These are phyloP conservation scores for Odontamblyopus lacepedii DNA, from an alignment of 2,797 vertebrate genomes.

Conservation along the genomic window DNA sequence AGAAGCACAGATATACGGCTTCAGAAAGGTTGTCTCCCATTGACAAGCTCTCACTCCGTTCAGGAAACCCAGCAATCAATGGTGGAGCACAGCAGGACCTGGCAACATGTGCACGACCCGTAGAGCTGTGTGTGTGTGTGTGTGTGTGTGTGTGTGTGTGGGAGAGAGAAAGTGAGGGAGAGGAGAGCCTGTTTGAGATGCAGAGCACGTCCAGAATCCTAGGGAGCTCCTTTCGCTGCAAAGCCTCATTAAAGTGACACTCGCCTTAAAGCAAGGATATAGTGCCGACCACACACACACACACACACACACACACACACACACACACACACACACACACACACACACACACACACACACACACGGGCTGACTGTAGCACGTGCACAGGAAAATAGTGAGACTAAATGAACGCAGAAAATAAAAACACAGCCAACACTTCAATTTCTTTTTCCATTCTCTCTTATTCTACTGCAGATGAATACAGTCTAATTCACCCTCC, in stretches of 20 bases:
- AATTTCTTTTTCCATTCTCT: background rate
- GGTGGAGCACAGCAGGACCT: slow-evolving; percentile 23
- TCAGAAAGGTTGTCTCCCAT: slow-evolving; percentile 58
- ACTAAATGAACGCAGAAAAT: slow-evolving; percentile 24
- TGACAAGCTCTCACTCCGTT: slow-evolving; percentile 60
- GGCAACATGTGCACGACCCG: slow-evolving; percentile 21
- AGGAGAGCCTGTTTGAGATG: slow-evolving; percentile 69
- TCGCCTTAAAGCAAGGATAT: slow-evolving; percentile 76
- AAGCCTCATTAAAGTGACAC: slow-evolving; percentile 81
- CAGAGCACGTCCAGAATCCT: slow-evolving; percentile 70
- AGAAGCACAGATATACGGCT: slow-evolving; percentile 40
- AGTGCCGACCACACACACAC: slow-evolving; percentile 60
- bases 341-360: slow-evolving; percentile 28
- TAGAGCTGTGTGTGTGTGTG: slow-evolving; percentile 12
- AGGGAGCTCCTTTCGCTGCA: slow-evolving; percentile 72
- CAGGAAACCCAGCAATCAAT: slow-evolving; percentile 59
- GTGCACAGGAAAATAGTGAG: slow-evolving; percentile 30
- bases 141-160: background rate
- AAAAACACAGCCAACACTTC: slow-evolving; percentile 9
- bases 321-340: too few relatives aligned
- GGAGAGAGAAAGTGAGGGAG: slow-evolving; percentile 31
- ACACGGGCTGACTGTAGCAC: slow-evolving; percentile 29
- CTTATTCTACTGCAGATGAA: slow-evolving; percentile 44
- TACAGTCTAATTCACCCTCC: slow-evolving; percentile 49
- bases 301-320: background rate